Conservation (phyloP, 2,888 invertebrate genomes). For the Tetragnatha montana region DNA sequence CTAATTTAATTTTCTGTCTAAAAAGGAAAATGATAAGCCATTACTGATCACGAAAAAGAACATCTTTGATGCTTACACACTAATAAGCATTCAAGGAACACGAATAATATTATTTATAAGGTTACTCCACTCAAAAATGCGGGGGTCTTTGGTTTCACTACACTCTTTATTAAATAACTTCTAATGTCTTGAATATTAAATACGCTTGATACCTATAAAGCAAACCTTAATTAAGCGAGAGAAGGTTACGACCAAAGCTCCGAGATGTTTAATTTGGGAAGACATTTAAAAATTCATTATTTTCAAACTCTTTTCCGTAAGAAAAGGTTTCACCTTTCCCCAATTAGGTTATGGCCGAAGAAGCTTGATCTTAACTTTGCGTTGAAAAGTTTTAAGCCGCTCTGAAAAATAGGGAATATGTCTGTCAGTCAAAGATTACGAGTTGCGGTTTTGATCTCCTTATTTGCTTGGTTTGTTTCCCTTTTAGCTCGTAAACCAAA, state of each 20-base stretch:
- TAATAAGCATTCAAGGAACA: not conserved
- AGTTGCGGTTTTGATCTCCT: not conserved
- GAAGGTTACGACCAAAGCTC: not conserved
- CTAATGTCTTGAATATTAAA: slow-evolving; percentile 5
- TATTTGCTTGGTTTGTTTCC: not conserved
- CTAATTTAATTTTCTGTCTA: slow-evolving; percentile 1
- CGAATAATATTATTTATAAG: slow-evolving; percentile 1
- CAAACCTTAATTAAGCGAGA: slow-evolving; percentile 32
- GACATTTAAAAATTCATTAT: slow-evolving; percentile 19
- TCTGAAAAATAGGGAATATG: not conserved
- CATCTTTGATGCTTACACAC: slow-evolving; percentile 14
- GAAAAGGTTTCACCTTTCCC: not conserved
- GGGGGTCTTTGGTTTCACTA: not conserved
- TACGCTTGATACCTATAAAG: slow-evolving; percentile 12
- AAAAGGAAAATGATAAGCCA: slow-evolving; percentile 2
- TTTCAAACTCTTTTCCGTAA: not conserved
- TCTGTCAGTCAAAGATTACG: not conserved
- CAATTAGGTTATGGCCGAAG: not conserved
- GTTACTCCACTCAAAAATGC: not conserved
- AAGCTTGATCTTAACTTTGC: not conserved
- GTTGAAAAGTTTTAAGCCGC: slow-evolving; percentile 10
- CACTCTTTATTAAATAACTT: not conserved
- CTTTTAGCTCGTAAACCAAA: not conserved
- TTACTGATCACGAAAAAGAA: slow-evolving; percentile 1
- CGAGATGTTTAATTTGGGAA: slow-evolving; percentile 4